These are phyloP conservation scores for Gortyna flavago DNA, from an alignment of 2,888 invertebrate species.

Conservation along the genomic window DNA sequence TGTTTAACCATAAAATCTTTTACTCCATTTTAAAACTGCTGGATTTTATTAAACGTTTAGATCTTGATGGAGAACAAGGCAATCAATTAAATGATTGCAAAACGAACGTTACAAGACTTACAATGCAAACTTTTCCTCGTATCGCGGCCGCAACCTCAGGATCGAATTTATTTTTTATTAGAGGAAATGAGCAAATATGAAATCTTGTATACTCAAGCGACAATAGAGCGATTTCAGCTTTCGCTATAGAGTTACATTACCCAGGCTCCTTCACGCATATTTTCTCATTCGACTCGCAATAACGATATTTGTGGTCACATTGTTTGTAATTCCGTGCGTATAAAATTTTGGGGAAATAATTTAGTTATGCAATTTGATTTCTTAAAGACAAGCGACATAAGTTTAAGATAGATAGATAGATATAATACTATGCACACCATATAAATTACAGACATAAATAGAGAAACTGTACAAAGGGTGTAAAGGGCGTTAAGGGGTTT, in stretches of 20 bases:
- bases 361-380: conserved; percentile 15
- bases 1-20: conserved; percentile 2
- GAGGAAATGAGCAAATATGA: conserved; percentile 67
- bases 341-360: conserved; percentile 67
- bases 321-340: conserved; percentile 75
- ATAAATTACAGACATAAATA: no score
- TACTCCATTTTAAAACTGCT: conserved; percentile 29
- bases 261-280: conserved; percentile 72
- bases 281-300: conserved; percentile 74
- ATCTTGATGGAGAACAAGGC: conserved; percentile 25
- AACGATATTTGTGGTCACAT: conserved; percentile 68
- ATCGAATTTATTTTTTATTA: conserved; percentile 70
- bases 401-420: no score
- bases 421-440: no score
- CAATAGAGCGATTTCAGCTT: conserved; percentile 72
- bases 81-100: conserved; percentile 55
- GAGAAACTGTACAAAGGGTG: no score
- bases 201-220: conserved; percentile 64
- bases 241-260: conserved; percentile 52
- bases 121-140: conserved; percentile 39
- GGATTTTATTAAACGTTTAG: conserved; percentile 35
- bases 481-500: no score
- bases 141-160: conserved; percentile 41
- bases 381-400: not conserved
- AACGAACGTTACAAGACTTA: conserved; percentile 32